Conservation (phyloP, 2,797 vertebrate genomes). For the Tragelaphus oryx region DNA sequence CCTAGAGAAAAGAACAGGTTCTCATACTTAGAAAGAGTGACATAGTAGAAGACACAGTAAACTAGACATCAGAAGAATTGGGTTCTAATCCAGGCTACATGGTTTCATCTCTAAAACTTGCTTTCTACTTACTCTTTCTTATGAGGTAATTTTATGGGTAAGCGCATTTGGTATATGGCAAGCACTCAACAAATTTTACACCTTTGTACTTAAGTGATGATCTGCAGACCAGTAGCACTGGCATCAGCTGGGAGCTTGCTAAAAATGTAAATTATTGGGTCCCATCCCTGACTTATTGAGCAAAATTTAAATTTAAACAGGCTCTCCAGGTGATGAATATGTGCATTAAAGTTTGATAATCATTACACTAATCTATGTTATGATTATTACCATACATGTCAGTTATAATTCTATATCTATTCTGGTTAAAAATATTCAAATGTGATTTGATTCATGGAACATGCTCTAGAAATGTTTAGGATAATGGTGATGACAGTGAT, state of each 20-base stretch:
- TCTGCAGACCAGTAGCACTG: neutral
- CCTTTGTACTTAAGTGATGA: neutral
- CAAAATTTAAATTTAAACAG: neutral
- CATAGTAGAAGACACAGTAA: neutral
- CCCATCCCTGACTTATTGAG: neutral
- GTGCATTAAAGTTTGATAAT: neutral
- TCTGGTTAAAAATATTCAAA: neutral
- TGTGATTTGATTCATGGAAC: neutral
- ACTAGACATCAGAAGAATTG: neutral
- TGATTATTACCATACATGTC: neutral
- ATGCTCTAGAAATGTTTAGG: neutral
- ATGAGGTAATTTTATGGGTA: neutral
- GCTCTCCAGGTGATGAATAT: neutral
- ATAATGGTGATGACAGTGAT: neutral
- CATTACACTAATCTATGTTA: neutral
- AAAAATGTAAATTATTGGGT: neutral
- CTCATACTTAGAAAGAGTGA: neutral
- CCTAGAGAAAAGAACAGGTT: neutral
- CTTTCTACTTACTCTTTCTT: neutral
- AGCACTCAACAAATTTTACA: neutral
- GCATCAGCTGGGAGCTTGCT: neutral
- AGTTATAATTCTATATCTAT: neutral
- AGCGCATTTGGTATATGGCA: neutral
- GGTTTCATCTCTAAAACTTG: neutral
- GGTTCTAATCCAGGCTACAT: neutral